Conservation (phyloP, 35 echinoderm and acorn worm species). For the Stichopus chloronotus region DNA sequence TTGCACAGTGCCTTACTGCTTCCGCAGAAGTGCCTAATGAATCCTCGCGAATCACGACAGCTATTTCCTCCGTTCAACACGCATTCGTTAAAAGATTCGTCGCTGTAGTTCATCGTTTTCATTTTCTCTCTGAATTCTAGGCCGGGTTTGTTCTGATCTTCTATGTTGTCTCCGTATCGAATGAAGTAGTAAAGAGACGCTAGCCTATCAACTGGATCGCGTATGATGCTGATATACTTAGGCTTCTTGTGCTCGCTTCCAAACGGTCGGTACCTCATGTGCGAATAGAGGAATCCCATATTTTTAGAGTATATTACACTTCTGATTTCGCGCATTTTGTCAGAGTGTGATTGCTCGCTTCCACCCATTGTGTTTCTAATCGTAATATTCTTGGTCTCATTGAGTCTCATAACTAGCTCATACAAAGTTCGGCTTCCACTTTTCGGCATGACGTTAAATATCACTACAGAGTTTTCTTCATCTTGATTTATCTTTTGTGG, state of each 20-base stretch:
- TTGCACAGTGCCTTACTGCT: background rate
- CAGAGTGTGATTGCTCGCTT: background rate
- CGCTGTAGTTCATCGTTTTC: conserved; percentile 1
- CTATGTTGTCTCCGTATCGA: conserved; percentile 40
- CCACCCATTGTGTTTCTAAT: conserved; percentile 45
- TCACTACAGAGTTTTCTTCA: background rate
- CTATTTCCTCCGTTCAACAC: background rate
- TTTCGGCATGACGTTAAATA: conserved; percentile 40
- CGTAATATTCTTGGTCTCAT: background rate
- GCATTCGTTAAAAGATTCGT: conserved; percentile 31
- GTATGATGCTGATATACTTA: conserved; percentile 54
- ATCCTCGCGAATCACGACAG: background rate
- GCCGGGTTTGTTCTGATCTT: background rate
- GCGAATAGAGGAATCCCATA: conserved; percentile 40
- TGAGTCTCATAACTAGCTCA: background rate
- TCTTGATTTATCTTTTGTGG: background rate
- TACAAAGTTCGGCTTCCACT: conserved; percentile 43
- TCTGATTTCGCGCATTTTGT: conserved; percentile 18
- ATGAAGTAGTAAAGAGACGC: conserved; percentile 53
- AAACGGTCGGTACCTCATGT: conserved; percentile 26
- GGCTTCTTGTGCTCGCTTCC: conserved; percentile 5
- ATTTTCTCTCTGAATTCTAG: conserved; percentile 28
- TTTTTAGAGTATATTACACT: background rate
- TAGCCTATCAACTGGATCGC: conserved; percentile 48
- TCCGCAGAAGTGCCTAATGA: conserved; percentile 41